These are phyloP conservation scores for Harpalus rubripes DNA, from an alignment of 2,888 invertebrate species.

Conservation along the genomic window DNA sequence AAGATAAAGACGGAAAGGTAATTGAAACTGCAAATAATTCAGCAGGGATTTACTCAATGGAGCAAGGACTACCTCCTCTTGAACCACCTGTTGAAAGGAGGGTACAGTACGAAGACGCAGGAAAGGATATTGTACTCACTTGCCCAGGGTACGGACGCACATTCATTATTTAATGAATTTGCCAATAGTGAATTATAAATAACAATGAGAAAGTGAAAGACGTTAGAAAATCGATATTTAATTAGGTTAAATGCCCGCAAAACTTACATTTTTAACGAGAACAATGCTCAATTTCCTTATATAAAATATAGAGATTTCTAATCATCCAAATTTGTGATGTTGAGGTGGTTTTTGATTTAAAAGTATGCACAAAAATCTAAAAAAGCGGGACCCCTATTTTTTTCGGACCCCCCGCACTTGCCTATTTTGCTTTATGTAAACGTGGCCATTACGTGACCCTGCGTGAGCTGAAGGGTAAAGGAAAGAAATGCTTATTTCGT, in stretches of 20 bases:
- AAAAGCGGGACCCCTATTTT: too few relatives aligned
- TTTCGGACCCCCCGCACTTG: too few relatives aligned
- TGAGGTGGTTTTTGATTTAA: too few relatives aligned
- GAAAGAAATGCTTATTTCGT: too few relatives aligned
- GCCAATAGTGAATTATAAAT: background rate
- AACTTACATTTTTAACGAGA: background rate
- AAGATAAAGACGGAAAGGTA: constrained; percentile 78
- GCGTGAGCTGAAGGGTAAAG: too few relatives aligned
- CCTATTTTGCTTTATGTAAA: too few relatives aligned
- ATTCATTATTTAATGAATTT: constrained; percentile 44
- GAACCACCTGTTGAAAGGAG: constrained; percentile 76
- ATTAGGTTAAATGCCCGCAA: background rate
- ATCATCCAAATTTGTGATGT: too few relatives aligned
- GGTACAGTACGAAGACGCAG: constrained; percentile 76
- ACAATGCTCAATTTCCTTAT: too few relatives aligned
- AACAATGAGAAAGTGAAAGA: constrained; percentile 2
- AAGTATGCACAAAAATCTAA: too few relatives aligned
- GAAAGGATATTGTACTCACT: constrained; percentile 75
- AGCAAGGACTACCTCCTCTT: constrained; percentile 78
- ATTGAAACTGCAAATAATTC: constrained; percentile 82
- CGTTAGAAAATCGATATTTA: background rate
- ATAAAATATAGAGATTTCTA: too few relatives aligned
- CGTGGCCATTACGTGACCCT: too few relatives aligned
- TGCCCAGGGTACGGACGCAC: constrained; percentile 78
- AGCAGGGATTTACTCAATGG: constrained; percentile 80